Base-by-base conservation (phyloP, 1,140 invertebrate genomes). In the Anastrepha ludens region DNA sequence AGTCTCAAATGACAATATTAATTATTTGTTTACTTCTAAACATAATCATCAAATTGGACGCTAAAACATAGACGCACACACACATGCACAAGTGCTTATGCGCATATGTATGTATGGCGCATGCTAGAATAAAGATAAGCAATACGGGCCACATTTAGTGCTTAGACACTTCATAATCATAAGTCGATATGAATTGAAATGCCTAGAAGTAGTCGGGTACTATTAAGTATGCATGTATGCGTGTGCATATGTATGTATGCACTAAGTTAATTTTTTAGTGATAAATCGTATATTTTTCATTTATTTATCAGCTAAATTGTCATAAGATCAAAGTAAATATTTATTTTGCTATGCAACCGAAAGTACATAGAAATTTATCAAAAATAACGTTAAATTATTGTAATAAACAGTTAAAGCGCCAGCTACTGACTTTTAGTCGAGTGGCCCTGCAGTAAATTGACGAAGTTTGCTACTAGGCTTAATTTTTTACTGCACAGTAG, bases 381-480 rank as follows among this genome's bases (percentile, higher is more conserved):
- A 55, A 81, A 81, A 3, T 81, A 81, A 81, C 47, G 44, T 74
- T 50, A 47, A 47, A 47, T 74, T 47, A 74, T 74, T 81, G 74
- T 81, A 81, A 81, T 81, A 15, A 81, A 62, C 85, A 62, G 85
- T 62, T 86, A 86, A 86, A 86, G 58, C 85, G 50, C 55, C 85
- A 86, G 60, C 59, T 86, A 47, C 85, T 62, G 85, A 8, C 59
- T 64, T 7, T 50, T 59, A 13, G 55, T 2, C 6, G 50, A 55
- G 50, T 55, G 50, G 11, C 11, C 6, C 6, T 55, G 11, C 6
- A 8, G 6, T 55, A 11, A 55, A 7, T 55, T 11, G 50, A 55
- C 6, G 11, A 55, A 55, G 11, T 55, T 11, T 17, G 67, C 39
- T 74, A 74, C 41, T 47, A 44, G 67, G 67, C 15, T 74, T 74